Evolutionary conservation across 2,113 vertebrate genomes (phyloP), one percentile per base, ranked within the genome.

Genomic region (Siphamia tubifer): DNA sequence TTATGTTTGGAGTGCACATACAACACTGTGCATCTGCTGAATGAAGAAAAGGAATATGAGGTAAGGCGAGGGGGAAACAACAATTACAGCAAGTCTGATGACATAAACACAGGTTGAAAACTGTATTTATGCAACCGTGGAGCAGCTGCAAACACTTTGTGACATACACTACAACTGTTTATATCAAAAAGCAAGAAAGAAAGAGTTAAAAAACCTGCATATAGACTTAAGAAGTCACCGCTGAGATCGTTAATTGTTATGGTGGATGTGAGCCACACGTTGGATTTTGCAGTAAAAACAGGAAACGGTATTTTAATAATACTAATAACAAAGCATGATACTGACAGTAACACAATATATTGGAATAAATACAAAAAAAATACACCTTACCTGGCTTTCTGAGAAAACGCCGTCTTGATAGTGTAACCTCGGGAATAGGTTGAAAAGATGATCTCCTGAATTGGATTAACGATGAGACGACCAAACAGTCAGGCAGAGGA

Each of bases 361-460:
- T 34, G 10, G 27, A 21, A 10, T 6, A 1, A 5, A 17, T 6
- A 20, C n/a, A 45, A n/a, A 15, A 17, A 28, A 39, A 27, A 30
- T n/a, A 13, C 10, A 2, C 8, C 70, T 62, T 79, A 90, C 89
- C 89, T 88, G 75, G 62, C 77, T 75, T 74, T 67, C 53, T 80
- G 85, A 40, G 85, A 79, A 32, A 81, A 72, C 60, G 81, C 81
- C 79, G 86, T 81, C 49, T 75, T 78, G 80, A 55, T 81, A 66
- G 49, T 68, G 81, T 58, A 72, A 76, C 74, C 74, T 53, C 70
- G 21, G 67, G 45, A 40, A 67, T n/a, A 31, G 67, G 44, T 27
- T 63, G 71, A 47, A 60, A 72, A 78, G 81, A 78, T 82, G 84
- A 88, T 84, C 81, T 84, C 76, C 82, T 78, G 75, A 82, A 87